Conservation (phyloP, 2,888 invertebrate genomes). For the Petrolisthes cinctipes region DNA sequence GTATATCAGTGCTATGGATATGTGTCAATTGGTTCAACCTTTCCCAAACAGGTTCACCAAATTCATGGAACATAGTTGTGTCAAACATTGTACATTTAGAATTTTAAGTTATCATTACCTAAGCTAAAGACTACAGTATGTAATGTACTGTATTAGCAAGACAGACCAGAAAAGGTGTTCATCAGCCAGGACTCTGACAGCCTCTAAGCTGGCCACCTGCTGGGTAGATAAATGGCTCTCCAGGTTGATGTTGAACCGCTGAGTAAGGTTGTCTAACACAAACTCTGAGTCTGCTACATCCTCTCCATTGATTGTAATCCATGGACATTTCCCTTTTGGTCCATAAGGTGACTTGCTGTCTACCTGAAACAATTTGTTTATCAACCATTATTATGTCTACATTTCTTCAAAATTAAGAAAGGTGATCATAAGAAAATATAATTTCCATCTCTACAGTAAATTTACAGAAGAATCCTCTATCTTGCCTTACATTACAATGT, state of each 20-base stretch:
- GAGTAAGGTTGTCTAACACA: slow-evolving; percentile 38
- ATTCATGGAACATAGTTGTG: background rate
- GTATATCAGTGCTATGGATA: no score
- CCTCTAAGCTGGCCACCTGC: slow-evolving; percentile 37
- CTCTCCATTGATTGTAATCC: slow-evolving; percentile 59
- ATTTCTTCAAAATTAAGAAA: background rate
- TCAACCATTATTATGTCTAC: background rate
- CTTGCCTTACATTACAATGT: no score
- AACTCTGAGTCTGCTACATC: slow-evolving; percentile 56
- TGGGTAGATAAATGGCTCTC: slow-evolving; percentile 30
- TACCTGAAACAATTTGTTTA: slow-evolving; percentile 38
- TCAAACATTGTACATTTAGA: no score
- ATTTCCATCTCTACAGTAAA: background rate
- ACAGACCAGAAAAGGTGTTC: slow-evolving; percentile 60
- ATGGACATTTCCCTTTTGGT: slow-evolving; percentile 61
- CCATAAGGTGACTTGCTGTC: slow-evolving; percentile 55
- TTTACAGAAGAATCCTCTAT: no score
- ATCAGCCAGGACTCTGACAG: slow-evolving; percentile 47
- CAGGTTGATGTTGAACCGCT: slow-evolving; percentile 39
- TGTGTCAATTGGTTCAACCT: no score
- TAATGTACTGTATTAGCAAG: no score
- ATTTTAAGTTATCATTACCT: no score
- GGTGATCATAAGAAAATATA: background rate
- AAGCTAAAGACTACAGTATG: no score
- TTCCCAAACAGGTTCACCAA: background rate